Percentiles rank a stretch among this genome's conserved stretches.
Evolutionary conservation across 2,888 invertebrate species (phyloP).

Genomic region (Acanthosepion esculentum): DNA sequence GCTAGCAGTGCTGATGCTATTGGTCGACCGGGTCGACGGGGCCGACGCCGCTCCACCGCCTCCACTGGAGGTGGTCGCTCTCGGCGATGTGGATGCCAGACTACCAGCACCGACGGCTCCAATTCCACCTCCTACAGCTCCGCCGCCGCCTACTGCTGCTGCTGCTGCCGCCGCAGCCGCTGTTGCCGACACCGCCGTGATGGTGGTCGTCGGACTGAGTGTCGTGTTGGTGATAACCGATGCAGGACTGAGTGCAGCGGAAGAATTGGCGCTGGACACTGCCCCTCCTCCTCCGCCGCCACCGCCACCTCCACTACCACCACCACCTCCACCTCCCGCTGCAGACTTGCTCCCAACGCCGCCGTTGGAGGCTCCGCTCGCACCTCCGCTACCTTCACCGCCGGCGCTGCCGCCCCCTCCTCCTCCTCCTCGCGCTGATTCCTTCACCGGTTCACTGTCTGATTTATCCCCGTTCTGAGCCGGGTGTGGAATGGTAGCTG

Average conservation of each 20-base stretch:
- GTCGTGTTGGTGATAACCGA: slow-evolving; percentile 41
- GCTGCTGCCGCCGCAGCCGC: slow-evolving; percentile 36
- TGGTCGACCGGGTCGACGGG: not conserved
- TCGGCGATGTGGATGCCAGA: not conserved
- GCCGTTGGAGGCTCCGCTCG: slow-evolving; percentile 15
- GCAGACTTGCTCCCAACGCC: not conserved
- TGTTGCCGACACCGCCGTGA: not conserved
- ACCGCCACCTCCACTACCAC: not conserved
- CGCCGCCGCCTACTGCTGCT: not conserved
- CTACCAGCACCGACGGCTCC: not conserved
- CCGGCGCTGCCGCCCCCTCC: not conserved
- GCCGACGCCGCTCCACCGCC: not conserved
- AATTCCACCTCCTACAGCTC: not conserved
- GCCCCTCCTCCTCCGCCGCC: not conserved
- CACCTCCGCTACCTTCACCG: not conserved
- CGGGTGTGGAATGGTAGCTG: slow-evolving; percentile 45
- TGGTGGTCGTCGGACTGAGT: not conserved
- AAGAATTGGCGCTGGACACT: not conserved
- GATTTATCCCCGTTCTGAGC: slow-evolving; percentile 44
- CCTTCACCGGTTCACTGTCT: slow-evolving; percentile 44
- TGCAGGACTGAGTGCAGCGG: not conserved
- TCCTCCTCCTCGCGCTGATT: slow-evolving; percentile 23
- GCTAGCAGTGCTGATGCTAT: not conserved
- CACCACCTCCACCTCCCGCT: not conserved
- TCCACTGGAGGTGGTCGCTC: not conserved